A percentile compares a stretch with the other conserved stretches of the same genome.
Conservation (phyloP, 2,113 vertebrate genomes). For the Phocoena sinus region DNA sequence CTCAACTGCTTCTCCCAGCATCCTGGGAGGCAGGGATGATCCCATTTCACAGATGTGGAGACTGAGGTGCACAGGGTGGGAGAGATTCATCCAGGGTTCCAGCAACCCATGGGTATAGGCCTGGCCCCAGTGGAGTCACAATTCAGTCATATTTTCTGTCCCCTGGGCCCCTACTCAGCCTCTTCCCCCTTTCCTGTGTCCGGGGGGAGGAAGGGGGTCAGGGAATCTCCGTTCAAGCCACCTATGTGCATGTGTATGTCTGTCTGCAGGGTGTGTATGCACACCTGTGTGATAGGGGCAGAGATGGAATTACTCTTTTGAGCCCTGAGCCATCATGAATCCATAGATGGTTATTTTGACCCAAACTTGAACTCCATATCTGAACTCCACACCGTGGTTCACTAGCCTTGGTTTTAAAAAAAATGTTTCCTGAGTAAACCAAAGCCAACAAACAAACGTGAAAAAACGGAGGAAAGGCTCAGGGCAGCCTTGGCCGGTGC, state of each 20-base stretch:
- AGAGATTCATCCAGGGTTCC: neutral
- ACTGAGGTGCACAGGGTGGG: too few species aligned
- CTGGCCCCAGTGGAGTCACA: rapidly evolving
- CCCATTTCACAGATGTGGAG: neutral
- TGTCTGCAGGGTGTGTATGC: neutral
- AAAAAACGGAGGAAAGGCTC: neutral
- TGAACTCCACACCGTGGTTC: neutral
- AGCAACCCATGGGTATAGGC: neutral
- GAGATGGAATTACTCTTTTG: too few species aligned
- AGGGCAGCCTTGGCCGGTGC: rapidly evolving
- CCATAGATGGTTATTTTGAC: neutral
- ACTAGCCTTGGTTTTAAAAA: neutral
- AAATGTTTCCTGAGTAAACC: neutral
- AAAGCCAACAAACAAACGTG: neutral
- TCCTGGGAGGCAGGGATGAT: neutral
- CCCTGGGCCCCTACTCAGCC: rapidly evolving
- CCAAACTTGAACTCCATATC: neutral
- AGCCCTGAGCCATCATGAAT: neutral
- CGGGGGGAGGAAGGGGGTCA: neutral
- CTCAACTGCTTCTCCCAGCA: neutral
- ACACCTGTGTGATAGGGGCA: neutral
- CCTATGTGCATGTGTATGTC: neutral
- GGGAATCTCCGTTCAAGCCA: rapidly evolving
- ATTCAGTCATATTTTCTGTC: neutral
- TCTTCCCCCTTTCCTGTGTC: neutral